These are phyloP conservation scores for Parotocinclus haroldoi DNA, from an alignment of 2,797 vertebrate genomes.

Conservation along the genomic window DNA sequence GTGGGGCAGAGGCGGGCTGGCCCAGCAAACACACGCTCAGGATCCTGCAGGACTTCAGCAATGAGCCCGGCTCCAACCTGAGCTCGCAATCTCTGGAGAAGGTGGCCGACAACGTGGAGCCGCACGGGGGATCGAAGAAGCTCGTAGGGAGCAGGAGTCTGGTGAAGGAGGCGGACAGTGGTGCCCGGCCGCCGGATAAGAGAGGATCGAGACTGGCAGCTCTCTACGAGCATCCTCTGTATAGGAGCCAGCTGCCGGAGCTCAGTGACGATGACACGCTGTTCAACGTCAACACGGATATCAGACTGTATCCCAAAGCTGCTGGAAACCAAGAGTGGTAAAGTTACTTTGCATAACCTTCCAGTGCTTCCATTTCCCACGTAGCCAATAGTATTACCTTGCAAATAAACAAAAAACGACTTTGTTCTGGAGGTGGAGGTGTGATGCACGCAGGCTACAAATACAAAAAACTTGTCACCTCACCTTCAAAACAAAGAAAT, in stretches of 20 bases:
- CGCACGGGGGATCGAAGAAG: conserved; percentile 47
- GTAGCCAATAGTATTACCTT: no score
- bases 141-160: conserved; percentile 60
- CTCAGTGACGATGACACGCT: conserved; percentile 84
- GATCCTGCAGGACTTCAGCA: conserved; percentile 92
- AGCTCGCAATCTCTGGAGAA: conserved; percentile 84
- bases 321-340: conserved; percentile 84
- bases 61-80: conserved; percentile 87
- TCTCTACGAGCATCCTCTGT: conserved; percentile 84
- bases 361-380: no score
- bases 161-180: conserved; percentile 59
- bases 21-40: conserved; percentile 91
- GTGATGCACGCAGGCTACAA: no score
- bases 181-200: conserved; percentile 37
- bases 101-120: conserved; percentile 59
- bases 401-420: no score
- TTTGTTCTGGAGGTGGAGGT: no score
- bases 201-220: conserved; percentile 63
- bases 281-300: conserved; percentile 90
- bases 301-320: conserved; percentile 84
- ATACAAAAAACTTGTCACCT: no score
- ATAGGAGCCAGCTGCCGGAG: conserved; percentile 70
- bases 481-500: no score
- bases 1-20: conserved; percentile 71
- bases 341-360: conserved; percentile 50